Percentiles rank a stretch among this genome's conserved stretches.
These are phyloP conservation scores for Orthosia incerta DNA, from an alignment of 2,888 invertebrate species.

Conservation along the genomic window DNA sequence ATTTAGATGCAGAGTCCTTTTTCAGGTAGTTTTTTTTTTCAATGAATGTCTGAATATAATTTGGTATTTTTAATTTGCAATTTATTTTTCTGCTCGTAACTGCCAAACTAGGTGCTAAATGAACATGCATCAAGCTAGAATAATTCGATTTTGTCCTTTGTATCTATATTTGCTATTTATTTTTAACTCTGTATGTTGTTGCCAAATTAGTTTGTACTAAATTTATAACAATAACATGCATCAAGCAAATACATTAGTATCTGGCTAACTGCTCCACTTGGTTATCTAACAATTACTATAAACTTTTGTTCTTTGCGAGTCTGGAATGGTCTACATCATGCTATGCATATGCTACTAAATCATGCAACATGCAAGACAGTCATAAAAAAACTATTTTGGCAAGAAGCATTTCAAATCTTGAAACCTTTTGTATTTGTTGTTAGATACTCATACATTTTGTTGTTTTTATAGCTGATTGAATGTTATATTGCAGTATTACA, in stretches of 20 bases:
- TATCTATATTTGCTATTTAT: not conserved
- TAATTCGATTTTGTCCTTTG: too few relatives aligned
- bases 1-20: constrained; percentile 82
- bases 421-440: not conserved
- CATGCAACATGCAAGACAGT: too few relatives aligned
- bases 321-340: too few relatives aligned
- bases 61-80: not conserved
- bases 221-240: not conserved
- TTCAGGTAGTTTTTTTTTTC: constrained; percentile 77
- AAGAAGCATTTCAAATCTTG: too few relatives aligned
- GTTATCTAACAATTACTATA: not conserved
- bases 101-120: too few relatives aligned
- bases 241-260: not conserved
- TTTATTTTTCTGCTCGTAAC: too few relatives aligned
- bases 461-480: not conserved
- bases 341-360: too few relatives aligned
- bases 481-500: not conserved
- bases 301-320: not conserved
- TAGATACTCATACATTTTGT: not conserved
- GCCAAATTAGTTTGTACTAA: not conserved
- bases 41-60: not conserved
- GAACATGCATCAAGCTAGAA: too few relatives aligned
- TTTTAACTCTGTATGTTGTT: not conserved
- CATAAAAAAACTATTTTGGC: too few relatives aligned
- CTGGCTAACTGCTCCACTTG: not conserved